These are phyloP conservation scores for Aphyosemion australe DNA, from an alignment of 2,113 vertebrate species.

Conservation along the genomic window DNA sequence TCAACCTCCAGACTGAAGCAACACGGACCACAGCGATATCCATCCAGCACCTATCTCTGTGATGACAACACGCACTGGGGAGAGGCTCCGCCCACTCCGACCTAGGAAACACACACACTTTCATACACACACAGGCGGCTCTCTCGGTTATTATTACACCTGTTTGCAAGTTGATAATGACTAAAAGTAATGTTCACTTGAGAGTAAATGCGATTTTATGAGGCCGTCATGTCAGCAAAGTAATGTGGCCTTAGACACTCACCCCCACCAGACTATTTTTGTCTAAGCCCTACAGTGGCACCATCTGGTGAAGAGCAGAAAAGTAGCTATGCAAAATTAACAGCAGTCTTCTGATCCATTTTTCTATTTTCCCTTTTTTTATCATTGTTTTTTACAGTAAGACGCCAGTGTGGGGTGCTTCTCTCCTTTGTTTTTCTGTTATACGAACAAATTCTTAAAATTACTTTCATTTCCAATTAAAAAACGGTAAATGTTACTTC, in stretches of 20 bases:
- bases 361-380: neutral
- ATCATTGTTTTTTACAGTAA: neutral
- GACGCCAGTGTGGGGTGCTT: too few relatives aligned
- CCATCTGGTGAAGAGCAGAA: conserved; percentile 58
- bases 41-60: conserved; percentile 59
- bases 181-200: neutral
- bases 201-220: neutral
- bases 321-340: conserved; percentile 21
- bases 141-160: too few relatives aligned
- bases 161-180: neutral
- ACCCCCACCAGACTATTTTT: neutral
- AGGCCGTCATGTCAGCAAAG: conserved; percentile 4
- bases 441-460: too few relatives aligned
- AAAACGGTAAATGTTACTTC: too few relatives aligned
- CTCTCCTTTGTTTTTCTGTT: too few relatives aligned
- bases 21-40: conserved; percentile 37
- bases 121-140: too few relatives aligned
- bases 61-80: conserved; percentile 58
- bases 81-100: conserved; percentile 60
- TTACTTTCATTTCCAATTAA: too few relatives aligned
- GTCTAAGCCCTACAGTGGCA: conserved; percentile 52
- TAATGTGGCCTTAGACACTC: neutral
- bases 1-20: conserved; percentile 66
- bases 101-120: neutral
- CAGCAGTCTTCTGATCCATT: neutral